A percentile compares a stretch with the other conserved stretches of the same genome.
phyloP scores from a whole-genome alignment of 2,888 invertebrate genomes.

The Mesopsocus fuscifrons region DNA sequence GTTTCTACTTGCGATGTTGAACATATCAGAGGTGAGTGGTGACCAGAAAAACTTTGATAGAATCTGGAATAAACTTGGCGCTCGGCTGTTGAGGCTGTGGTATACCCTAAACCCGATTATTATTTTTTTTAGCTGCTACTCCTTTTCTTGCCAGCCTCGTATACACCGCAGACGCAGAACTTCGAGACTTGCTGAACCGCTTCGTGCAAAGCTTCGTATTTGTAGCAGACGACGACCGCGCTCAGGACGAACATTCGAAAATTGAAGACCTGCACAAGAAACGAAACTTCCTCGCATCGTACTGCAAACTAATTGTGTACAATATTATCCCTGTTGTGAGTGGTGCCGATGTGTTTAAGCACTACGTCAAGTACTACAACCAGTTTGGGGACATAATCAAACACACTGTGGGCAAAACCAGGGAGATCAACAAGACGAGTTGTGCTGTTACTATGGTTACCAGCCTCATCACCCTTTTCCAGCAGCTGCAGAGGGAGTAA shows the following conservation, averaged over 20 bases:
- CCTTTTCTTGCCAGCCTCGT: conserved; percentile 34
- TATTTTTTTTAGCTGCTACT: conserved; percentile 17
- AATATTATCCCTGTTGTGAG: conserved; percentile 85
- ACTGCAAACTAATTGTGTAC: conserved; percentile 94
- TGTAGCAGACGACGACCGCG: conserved; percentile 77
- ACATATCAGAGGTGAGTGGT: no score
- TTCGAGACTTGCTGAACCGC: conserved; percentile 66
- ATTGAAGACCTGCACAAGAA: conserved; percentile 95
- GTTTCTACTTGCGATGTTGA: no score
- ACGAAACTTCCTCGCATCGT: conserved; percentile 87
- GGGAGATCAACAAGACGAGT: conserved; percentile 93
- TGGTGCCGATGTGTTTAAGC: conserved; percentile 89
- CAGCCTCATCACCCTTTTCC: conserved; percentile 76
- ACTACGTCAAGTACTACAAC: conserved; percentile 95
- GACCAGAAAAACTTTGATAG: no score
- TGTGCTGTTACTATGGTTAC: conserved; percentile 89
- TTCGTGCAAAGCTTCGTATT: conserved; percentile 91
- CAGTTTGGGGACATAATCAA: conserved; percentile 98
- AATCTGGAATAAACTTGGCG: no score
- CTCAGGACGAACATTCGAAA: conserved; percentile 79
- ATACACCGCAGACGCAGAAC: conserved; percentile 57
- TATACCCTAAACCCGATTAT: no score
- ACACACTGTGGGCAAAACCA: conserved; percentile 85
- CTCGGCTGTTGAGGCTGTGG: no score
- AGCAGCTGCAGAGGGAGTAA: conserved; percentile 38